Conservation (phyloP, 2,888 invertebrate species). For the Lathronympha strigana region DNA sequence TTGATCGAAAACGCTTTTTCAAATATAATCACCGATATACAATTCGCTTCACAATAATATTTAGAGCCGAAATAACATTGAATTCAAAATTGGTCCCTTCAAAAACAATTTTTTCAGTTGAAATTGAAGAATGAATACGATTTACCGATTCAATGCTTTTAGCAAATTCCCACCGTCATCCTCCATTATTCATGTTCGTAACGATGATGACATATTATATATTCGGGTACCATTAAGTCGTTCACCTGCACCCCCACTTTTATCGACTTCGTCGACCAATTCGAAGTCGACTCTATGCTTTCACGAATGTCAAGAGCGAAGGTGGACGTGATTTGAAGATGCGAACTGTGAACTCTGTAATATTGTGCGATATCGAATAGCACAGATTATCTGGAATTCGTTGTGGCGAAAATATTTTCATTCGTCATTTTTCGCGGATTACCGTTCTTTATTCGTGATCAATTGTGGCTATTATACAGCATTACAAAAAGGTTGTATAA, state of each 20-base stretch:
- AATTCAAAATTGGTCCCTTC: constrained; percentile 27
- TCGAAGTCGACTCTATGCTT: not conserved
- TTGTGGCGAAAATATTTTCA: constrained; percentile 51
- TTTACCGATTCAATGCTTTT: constrained; percentile 50
- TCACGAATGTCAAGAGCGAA: not conserved
- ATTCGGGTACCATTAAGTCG: constrained; percentile 65
- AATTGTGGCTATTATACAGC: constrained; percentile 17
- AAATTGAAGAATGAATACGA: constrained; percentile 48
- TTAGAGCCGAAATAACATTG: not conserved
- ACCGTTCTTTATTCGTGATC: constrained; percentile 40
- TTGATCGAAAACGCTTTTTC: not conserved
- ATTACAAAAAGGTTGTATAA: not conserved
- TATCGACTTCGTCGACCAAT: not conserved
- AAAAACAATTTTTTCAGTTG: constrained; percentile 46
- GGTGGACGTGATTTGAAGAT: not conserved
- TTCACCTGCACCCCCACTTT: constrained; percentile 50
- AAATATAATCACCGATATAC: not conserved
- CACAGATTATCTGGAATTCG: constrained; percentile 19
- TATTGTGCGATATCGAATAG: constrained; percentile 22
- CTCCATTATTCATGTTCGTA: constrained; percentile 66
- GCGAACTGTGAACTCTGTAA: not conserved
- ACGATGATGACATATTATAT: constrained; percentile 58
- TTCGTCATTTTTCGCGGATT: constrained; percentile 54
- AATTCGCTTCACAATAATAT: not conserved
- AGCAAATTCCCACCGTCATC: constrained; percentile 52